A percentile compares a stretch with the other conserved stretches of the same genome.
Conservation (phyloP, 1,140 invertebrate genomes). For the Parasteatoda tepidariorum region DNA sequence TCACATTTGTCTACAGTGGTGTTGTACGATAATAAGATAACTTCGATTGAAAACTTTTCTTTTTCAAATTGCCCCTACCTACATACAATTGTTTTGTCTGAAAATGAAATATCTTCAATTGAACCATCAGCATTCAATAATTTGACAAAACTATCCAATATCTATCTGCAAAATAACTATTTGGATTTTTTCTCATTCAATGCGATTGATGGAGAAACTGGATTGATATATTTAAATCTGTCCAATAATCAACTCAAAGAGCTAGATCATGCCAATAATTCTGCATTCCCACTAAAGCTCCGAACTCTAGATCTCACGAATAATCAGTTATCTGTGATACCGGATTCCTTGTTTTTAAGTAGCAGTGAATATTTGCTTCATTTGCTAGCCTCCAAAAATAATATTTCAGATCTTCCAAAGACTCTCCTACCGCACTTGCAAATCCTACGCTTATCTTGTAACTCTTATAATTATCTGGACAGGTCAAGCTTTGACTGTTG, state of each 20-base stretch:
- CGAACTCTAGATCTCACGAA: slow-evolving; percentile 81
- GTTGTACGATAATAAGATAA: slow-evolving; percentile 41
- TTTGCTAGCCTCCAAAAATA: slow-evolving; percentile 81
- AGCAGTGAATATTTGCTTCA: slow-evolving; percentile 83
- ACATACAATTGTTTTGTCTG: slow-evolving; percentile 76
- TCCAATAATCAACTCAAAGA: slow-evolving; percentile 38
- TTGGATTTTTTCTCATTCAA: slow-evolving; percentile 79
- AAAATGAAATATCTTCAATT: slow-evolving; percentile 65
- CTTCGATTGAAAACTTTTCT: slow-evolving; percentile 68
- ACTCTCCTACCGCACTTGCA: slow-evolving; percentile 62
- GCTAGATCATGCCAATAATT: slow-evolving; percentile 3
- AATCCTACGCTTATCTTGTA: slow-evolving; percentile 71
- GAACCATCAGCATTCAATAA: slow-evolving; percentile 75
- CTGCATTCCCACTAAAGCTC: neutral
- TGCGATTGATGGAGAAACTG: slow-evolving; percentile 71
- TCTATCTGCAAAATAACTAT: slow-evolving; percentile 81
- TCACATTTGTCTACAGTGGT: slow-evolving; percentile 43
- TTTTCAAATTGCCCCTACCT: slow-evolving; percentile 78
- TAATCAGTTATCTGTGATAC: slow-evolving; percentile 85
- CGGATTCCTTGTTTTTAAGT: slow-evolving; percentile 83
- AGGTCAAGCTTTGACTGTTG: slow-evolving; percentile 64
- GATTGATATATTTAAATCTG: slow-evolving; percentile 40
- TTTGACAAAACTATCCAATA: slow-evolving; percentile 76
- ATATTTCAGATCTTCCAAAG: slow-evolving; percentile 68
- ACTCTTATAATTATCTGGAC: slow-evolving; percentile 72